Percentiles rank a stretch among this genome's conserved stretches.
These are phyloP conservation scores for Lytechinus variegatus DNA, from an alignment of 35 echinoderm and acorn worm genomes.

Conservation along the genomic window DNA sequence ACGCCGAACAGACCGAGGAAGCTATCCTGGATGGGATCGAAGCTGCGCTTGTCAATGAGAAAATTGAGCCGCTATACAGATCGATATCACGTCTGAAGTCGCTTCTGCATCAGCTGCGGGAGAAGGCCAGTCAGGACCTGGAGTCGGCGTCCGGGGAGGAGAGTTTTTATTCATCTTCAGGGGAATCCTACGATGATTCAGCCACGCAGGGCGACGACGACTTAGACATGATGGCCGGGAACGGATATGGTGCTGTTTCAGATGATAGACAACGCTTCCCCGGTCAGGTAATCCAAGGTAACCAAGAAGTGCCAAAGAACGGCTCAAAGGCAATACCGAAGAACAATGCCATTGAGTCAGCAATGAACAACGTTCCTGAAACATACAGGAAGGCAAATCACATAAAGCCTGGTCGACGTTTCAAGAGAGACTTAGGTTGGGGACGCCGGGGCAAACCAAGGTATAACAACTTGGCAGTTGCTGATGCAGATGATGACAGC, in stretches of 20 bases:
- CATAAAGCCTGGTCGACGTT: not conserved
- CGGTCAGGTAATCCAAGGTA: not conserved
- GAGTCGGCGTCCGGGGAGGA: not conserved
- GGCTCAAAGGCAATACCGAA: not conserved
- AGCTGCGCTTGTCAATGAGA: not conserved
- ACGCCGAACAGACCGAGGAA: not conserved
- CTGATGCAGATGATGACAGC: not conserved
- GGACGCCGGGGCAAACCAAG: not conserved
- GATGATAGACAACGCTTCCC: not conserved
- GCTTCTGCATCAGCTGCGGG: not conserved
- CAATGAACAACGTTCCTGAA: conserved; percentile 9
- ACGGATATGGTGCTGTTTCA: not conserved
- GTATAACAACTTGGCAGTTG: not conserved
- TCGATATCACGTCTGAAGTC: conserved; percentile 24
- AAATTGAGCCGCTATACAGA: conserved; percentile 36
- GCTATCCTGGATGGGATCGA: not conserved
- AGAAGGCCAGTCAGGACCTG: not conserved
- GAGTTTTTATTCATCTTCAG: not conserved
- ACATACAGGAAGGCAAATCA: not conserved
- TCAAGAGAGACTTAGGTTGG: conserved; percentile 38
- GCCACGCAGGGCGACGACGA: not conserved
- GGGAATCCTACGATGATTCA: not conserved
- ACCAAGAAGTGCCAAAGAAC: conserved; percentile 22
- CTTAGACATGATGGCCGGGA: not conserved
- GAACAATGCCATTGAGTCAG: conserved; percentile 34